phyloP scores from a whole-genome alignment of 2,113 vertebrate species.

The Hippocampus abdominalis region DNA sequence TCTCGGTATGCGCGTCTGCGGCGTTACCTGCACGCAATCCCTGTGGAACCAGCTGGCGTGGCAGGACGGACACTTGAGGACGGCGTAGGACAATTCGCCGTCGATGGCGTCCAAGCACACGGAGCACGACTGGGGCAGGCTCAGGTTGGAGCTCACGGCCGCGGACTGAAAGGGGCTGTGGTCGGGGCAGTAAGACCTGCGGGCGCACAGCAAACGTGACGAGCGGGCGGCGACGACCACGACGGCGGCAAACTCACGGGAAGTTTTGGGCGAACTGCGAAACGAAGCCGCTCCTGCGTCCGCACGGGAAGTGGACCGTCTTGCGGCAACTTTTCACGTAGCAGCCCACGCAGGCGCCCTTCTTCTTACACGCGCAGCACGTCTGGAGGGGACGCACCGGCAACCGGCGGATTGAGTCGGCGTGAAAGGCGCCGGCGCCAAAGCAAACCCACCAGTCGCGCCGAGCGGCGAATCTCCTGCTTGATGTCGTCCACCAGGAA shows the following conservation, averaged over 20 bases:
- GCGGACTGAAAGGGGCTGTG: conserved; percentile 83
- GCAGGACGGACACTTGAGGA: conserved; percentile 90
- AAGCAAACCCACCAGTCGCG: conserved; percentile 74
- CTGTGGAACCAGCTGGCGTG: conserved; percentile 94
- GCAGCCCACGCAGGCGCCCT: conserved; percentile 90
- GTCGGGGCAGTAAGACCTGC: conserved; percentile 86
- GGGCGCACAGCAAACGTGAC: background rate
- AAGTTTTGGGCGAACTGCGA: conserved; percentile 88
- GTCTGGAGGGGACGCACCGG: conserved; percentile 60
- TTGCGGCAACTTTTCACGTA: conserved; percentile 79
- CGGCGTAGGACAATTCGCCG: conserved; percentile 73
- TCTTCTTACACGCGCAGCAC: conserved; percentile 82
- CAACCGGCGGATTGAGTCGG: background rate
- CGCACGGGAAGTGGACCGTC: conserved; percentile 90
- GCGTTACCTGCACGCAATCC: conserved; percentile 87
- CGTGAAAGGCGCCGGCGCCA: background rate
- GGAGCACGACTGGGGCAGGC: conserved; percentile 82
- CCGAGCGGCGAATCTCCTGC: conserved; percentile 82
- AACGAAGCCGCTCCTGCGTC: conserved; percentile 78
- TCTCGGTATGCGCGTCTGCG: background rate
- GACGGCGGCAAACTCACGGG: conserved; percentile 74
- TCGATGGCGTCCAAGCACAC: conserved; percentile 87
- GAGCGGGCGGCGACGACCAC: no score
- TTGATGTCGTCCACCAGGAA: conserved; percentile 88
- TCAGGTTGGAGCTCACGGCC: conserved; percentile 46